Evolutionary conservation across 2,797 vertebrate species (phyloP).

Genomic region (Microctenopoma steveboyesi): DNA sequence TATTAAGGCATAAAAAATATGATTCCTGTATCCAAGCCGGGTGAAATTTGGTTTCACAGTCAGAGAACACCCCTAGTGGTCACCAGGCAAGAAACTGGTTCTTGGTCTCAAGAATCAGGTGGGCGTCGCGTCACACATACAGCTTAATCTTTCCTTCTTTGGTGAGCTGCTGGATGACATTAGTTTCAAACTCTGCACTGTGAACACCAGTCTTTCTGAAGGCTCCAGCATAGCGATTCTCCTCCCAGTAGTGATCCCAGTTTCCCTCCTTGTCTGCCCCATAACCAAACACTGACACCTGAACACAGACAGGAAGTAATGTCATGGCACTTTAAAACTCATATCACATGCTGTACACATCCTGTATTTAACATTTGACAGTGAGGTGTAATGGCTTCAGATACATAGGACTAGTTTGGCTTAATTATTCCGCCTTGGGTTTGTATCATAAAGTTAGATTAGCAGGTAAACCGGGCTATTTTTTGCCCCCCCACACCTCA

Average conservation of each 20-base stretch:
- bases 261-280: constrained; percentile 84
- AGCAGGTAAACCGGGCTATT: too few relatives aligned
- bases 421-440: not conserved
- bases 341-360: not conserved
- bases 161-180: constrained; percentile 71
- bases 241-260: constrained; percentile 91
- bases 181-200: constrained; percentile 75
- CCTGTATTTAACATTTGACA: not conserved
- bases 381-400: not conserved
- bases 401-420: not conserved
- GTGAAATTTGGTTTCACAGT: constrained; percentile 19
- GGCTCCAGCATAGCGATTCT: constrained; percentile 79
- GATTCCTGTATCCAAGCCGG: not conserved
- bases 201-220: constrained; percentile 86
- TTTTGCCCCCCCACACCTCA: too few relatives aligned
- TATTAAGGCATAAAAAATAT: constrained; percentile 3
- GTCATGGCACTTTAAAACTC: not conserved
- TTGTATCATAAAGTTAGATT: too few relatives aligned
- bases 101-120: too few relatives aligned
- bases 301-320: constrained; percentile 18
- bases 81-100: too few relatives aligned
- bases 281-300: constrained; percentile 88
- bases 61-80: not conserved
- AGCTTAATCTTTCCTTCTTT: constrained; percentile 78
- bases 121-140: constrained; percentile 41